Conservation (phyloP, 2,797 vertebrate species). For the Etheostoma nigrum region DNA sequence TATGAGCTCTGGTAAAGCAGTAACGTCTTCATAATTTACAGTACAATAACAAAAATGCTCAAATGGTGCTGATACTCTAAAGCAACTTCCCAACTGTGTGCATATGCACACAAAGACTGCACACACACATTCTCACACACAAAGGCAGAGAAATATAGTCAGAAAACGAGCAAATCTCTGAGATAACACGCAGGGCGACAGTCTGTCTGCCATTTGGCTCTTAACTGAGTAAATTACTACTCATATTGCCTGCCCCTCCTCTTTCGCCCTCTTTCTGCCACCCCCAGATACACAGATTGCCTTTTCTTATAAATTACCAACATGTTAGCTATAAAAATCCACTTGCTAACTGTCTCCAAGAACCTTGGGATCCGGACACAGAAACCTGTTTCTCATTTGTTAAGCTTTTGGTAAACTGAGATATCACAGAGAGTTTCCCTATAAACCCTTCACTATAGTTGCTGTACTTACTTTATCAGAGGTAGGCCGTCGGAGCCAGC, state of each 20-base stretch:
- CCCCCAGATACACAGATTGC: constrained; percentile 81
- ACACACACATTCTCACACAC: constrained; percentile 53
- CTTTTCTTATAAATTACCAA: constrained; percentile 82
- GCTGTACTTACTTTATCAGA: neutral
- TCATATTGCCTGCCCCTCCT: constrained; percentile 75
- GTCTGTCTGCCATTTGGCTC: constrained; percentile 97
- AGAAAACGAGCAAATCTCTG: constrained; percentile 89
- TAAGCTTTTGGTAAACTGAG: constrained; percentile 37
- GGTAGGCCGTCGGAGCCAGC: too few species aligned
- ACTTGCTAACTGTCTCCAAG: constrained; percentile 70
- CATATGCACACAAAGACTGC: constrained; percentile 49
- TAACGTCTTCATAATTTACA: constrained; percentile 60
- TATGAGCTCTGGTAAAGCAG: constrained; percentile 50
- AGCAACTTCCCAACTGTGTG: constrained; percentile 58
- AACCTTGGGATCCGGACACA: constrained; percentile 50
- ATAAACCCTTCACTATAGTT: constrained; percentile 25
- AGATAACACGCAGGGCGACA: constrained; percentile 95
- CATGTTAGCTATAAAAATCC: constrained; percentile 79
- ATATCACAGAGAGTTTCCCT: constrained; percentile 9
- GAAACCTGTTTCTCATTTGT: constrained; percentile 51
- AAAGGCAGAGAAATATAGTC: constrained; percentile 71
- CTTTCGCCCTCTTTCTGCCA: constrained; percentile 65
- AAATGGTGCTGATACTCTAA: constrained; percentile 49
- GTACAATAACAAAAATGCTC: constrained; percentile 55
- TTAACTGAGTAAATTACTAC: constrained; percentile 92